A percentile compares a stretch with the other conserved stretches of the same genome.
These are phyloP conservation scores for Cherax destructor DNA, from an alignment of 1,140 invertebrate genomes.

Conservation along the genomic window DNA sequence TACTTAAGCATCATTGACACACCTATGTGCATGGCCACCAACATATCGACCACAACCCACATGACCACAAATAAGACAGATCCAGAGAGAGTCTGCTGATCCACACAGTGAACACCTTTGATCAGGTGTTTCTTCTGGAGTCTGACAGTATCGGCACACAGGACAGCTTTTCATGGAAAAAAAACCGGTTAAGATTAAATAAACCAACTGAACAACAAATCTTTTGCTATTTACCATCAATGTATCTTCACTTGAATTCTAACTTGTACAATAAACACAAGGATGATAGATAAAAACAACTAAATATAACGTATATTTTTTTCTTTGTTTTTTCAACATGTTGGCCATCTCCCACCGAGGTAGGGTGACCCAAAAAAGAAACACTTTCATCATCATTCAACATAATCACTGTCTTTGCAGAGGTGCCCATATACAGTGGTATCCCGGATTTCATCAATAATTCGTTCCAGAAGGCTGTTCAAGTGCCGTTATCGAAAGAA, in stretches of 20 bases:
- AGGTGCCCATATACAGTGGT: too few species aligned
- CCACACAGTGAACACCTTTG: constrained; percentile 90
- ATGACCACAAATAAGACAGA: constrained; percentile 98
- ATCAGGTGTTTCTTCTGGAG: constrained; percentile 90
- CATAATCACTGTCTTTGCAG: too few species aligned
- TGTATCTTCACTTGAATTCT: not conserved
- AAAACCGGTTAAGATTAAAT: not conserved
- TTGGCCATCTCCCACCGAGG: too few species aligned
- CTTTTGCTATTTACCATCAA: not conserved
- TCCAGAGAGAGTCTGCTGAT: constrained; percentile 92
- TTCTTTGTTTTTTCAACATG: too few species aligned
- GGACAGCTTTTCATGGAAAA: constrained; percentile 78
- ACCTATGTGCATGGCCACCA: constrained; percentile 83
- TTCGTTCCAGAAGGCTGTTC: too few species aligned
- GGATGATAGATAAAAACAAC: not conserved
- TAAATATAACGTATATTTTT: too few species aligned
- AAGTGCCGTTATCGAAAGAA: too few species aligned
- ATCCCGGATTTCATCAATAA: too few species aligned
- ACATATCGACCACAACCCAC: constrained; percentile 95
- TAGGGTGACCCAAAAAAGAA: too few species aligned
- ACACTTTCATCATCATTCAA: too few species aligned
- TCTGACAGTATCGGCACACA: constrained; percentile 90
- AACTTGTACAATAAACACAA: not conserved
- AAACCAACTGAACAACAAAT: not conserved
- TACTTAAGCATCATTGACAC: constrained; percentile 29